A percentile compares a stretch with the other conserved stretches of the same genome.
phyloP scores from a whole-genome alignment of 2,888 invertebrate species.

The Himalopsyche japonica region DNA sequence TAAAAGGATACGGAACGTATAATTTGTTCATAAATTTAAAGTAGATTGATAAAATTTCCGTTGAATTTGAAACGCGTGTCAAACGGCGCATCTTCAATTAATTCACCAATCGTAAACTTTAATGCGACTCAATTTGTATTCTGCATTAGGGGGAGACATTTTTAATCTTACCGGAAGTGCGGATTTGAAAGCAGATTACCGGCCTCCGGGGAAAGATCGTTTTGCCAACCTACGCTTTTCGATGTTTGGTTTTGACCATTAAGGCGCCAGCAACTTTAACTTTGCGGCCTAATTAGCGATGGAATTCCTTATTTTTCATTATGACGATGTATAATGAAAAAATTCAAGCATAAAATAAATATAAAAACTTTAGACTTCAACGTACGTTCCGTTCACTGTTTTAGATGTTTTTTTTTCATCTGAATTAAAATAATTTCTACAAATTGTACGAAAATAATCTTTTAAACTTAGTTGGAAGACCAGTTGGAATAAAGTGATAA shows the following conservation, averaged over 20 bases:
- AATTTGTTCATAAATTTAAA: neutral
- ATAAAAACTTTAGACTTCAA: neutral
- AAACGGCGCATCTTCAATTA: neutral
- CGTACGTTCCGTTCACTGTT: neutral
- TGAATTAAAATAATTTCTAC: too few species aligned
- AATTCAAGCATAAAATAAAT: neutral
- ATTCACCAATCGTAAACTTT: conserved; percentile 1
- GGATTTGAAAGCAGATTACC: conserved; percentile 20
- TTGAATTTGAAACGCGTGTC: neutral
- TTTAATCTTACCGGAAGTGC: conserved; percentile 21
- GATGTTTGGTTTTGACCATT: neutral
- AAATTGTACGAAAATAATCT: too few species aligned
- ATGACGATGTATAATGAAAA: neutral
- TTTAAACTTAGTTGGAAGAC: too few species aligned
- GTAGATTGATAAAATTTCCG: neutral
- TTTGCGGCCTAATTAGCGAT: conserved; percentile 6
- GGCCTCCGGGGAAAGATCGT: conserved; percentile 18
- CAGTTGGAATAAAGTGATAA: too few species aligned
- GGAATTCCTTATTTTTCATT: neutral
- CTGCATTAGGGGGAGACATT: neutral
- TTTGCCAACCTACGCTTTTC: neutral
- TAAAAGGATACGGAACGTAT: neutral
- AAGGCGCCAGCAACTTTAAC: neutral
- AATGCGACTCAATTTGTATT: conserved; percentile 1
- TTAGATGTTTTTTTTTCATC: neutral